Evolutionary conservation across 2,797 vertebrate species (phyloP).

Genomic region (Cynopterus sphinx): DNA sequence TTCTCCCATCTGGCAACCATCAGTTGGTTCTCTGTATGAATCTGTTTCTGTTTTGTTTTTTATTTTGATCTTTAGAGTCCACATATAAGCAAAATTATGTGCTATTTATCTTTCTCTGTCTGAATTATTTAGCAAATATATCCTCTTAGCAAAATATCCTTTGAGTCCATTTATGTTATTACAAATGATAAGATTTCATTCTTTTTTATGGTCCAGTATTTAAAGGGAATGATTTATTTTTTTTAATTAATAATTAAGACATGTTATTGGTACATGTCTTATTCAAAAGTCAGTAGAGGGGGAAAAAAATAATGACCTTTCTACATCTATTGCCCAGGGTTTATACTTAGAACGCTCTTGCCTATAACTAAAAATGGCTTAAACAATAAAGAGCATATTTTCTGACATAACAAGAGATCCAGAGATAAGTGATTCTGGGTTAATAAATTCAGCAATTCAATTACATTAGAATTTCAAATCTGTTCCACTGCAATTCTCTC

Average conservation of each 20-base stretch:
- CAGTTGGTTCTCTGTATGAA: too few species aligned
- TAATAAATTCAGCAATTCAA: background rate
- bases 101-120: too few species aligned
- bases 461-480: background rate
- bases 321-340: background rate
- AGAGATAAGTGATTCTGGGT: background rate
- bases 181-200: too few species aligned
- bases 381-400: background rate
- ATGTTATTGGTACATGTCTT: background rate
- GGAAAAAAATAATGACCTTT: background rate
- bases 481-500: background rate
- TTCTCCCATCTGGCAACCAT: too few species aligned
- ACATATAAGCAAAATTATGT: too few species aligned
- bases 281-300: background rate
- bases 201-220: too few species aligned
- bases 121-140: too few species aligned
- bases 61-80: too few species aligned
- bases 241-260: background rate
- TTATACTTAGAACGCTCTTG: background rate
- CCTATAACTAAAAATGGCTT: background rate
- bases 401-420: background rate
- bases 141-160: too few species aligned
- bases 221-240: background rate
- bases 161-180: too few species aligned
- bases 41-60: too few species aligned